Conservation (phyloP, 2,113 vertebrate species). For the Pandion haliaetus region DNA sequence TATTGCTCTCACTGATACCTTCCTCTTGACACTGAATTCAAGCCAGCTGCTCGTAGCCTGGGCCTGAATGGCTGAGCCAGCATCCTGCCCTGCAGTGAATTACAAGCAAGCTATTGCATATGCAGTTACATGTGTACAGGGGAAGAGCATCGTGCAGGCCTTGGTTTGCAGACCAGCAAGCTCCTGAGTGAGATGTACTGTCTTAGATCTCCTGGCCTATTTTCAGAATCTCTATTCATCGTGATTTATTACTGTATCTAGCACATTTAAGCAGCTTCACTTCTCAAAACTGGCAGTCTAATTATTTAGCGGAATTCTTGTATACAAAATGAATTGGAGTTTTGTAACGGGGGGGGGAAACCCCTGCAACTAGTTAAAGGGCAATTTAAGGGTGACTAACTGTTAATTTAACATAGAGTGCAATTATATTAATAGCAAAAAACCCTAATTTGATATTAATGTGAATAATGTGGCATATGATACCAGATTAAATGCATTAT, state of each 20-base stretch:
- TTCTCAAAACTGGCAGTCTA: background rate
- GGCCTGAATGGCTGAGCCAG: background rate
- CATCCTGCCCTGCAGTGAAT: background rate
- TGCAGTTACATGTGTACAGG: fast-evolving
- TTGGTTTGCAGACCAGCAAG: background rate
- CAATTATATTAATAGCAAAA: background rate
- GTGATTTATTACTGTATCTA: background rate
- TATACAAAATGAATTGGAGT: background rate
- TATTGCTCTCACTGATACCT: background rate
- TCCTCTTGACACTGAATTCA: background rate
- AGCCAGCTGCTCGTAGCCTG: background rate
- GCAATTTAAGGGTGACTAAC: background rate
- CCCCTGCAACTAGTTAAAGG: background rate
- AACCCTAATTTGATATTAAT: background rate
- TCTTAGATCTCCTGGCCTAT: background rate
- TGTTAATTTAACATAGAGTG: background rate
- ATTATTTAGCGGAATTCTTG: background rate
- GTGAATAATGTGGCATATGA: background rate
- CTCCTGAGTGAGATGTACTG: background rate
- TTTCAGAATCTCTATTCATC: background rate
- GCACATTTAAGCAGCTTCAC: background rate
- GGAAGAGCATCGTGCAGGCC: background rate
- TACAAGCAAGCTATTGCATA: background rate
- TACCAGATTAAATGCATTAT: background rate
- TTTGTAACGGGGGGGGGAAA: background rate